Percentiles rank a stretch among this genome's conserved stretches.
phyloP scores from a whole-genome alignment of 2,113 vertebrate species.

The Camelus bactrianus region DNA sequence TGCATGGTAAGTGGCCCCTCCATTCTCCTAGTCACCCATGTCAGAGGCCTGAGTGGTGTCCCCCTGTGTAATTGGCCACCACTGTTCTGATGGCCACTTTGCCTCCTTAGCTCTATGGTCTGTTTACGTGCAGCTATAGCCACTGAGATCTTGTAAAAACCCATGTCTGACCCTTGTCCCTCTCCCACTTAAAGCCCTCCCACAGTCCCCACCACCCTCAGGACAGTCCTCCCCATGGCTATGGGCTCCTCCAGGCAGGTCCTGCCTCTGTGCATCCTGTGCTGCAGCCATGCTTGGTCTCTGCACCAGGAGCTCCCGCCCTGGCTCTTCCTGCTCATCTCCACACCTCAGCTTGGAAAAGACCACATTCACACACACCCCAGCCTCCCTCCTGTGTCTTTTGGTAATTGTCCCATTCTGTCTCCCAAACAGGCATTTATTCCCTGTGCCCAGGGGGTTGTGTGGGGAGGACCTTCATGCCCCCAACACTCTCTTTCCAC shows the following conservation, averaged over 20 bases:
- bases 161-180: background rate
- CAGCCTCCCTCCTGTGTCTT: background rate
- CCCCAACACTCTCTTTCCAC: background rate
- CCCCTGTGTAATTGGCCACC: background rate
- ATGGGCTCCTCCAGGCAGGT: background rate
- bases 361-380: background rate
- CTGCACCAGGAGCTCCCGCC: background rate
- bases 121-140: background rate
- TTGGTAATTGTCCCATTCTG: background rate
- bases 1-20: background rate
- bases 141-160: background rate
- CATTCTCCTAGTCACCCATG: background rate
- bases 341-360: background rate
- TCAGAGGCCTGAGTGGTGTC: background rate
- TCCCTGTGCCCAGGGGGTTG: background rate
- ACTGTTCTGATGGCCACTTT: background rate
- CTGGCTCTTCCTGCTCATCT: background rate
- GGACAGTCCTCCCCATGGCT: background rate
- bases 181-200: background rate
- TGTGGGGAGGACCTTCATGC: background rate
- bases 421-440: background rate
- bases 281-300: background rate
- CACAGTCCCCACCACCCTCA: rapidly evolving
- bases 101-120: background rate
- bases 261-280: background rate